Base-by-base conservation (phyloP, 92 coral and sea anemone species). In the Paragorgia papillata region DNA sequence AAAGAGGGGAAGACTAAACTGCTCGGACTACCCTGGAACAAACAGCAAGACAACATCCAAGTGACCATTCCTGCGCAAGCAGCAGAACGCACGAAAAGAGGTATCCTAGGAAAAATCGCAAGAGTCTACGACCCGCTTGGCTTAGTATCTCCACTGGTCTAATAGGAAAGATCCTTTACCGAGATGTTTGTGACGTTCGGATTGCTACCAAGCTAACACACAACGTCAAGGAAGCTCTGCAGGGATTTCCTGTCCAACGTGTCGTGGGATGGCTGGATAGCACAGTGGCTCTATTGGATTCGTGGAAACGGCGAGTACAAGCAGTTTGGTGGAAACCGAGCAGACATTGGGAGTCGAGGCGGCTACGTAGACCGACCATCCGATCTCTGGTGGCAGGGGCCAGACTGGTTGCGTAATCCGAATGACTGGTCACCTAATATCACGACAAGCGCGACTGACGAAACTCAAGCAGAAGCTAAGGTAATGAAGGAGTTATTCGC, bases 381-480 rank as follows among this genome's bases (percentile, higher is more conserved):
- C 60, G n/a, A n/a, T n/a, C n/a, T n/a, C n/a, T 81, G 92, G 87
- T 85, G 87, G 92, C 63, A 71, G 40, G 92, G 92, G 33, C 89
- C 89, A 41, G 82, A 64, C 57, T 88, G 89, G 92, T 80, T 88
- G 31, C 50, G 78, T 28, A 84, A 88, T 41, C 84, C 80, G 44
- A 62, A 25, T 40, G 65, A 53, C 32, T 88, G 92, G 92, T 87
- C 89, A 55, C 59, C 63, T 18, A 61, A 85, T 75, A 87, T 85
- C 31, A 76, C 58, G 32, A 81, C 87, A 56, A 28, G 60, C 48
- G 69, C 69, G 76, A 85, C 62, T 50, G 62, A 61, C 0, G 92
- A 88, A 69, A 79, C 86, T 18, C 80, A 70, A 75, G 85, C 81
- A 57, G 89, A 88, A 59, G 55, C 74, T 27, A 88, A 88, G 56